Evolutionary conservation across 1,140 invertebrate genomes (phyloP), one percentile per base, ranked within the genome.

Genomic region (Dinoponera quadriceps): DNA sequence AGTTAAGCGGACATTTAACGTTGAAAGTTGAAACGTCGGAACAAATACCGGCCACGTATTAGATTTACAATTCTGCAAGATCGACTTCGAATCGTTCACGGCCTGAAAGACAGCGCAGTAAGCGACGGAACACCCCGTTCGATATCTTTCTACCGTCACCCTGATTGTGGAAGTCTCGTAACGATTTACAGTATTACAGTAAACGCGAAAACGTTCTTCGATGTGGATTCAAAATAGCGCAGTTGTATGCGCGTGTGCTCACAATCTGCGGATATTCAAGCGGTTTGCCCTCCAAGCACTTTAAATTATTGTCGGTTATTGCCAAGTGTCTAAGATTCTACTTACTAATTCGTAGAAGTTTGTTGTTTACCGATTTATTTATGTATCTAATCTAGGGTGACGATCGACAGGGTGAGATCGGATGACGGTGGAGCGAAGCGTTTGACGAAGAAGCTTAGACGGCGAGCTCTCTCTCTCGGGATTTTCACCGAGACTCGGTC

Each of bases 101-200:
- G 1, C 16, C n/a, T 78, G 29, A 78, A 69, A 68, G 33, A 68
- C 68, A 48, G 5, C 18, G 54, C 3, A 13, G 20, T 27, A 49
- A 68, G 14, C 25, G 44, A 3, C 25, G 20, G 13, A 69, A 55
- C 16, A 55, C 13, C 49, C 51, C 68, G 16, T 44, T 66, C n/a
- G 18, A 59, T n/a, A 49, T 54, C 38, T 9, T 44, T 77, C 66
- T 65, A 77, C 68, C 49, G 75, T 78, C 49, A 68, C 49, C 63
- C 74, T 78, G 27, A 68, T 68, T 44, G 68, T 44, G 33, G 44
- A 57, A 63, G 29, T 33, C 29, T 75, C n/a, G n/a, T 20, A 55
- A 33, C 29, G 2, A 33, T n/a, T 14, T 65, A 33, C 22, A 59
- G 16, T 5, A 25, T 33, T 38, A n/a, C 3, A 33, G 14, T 65